Conservation (phyloP, 2,113 vertebrate genomes). For the Corydoras sp. region DNA sequence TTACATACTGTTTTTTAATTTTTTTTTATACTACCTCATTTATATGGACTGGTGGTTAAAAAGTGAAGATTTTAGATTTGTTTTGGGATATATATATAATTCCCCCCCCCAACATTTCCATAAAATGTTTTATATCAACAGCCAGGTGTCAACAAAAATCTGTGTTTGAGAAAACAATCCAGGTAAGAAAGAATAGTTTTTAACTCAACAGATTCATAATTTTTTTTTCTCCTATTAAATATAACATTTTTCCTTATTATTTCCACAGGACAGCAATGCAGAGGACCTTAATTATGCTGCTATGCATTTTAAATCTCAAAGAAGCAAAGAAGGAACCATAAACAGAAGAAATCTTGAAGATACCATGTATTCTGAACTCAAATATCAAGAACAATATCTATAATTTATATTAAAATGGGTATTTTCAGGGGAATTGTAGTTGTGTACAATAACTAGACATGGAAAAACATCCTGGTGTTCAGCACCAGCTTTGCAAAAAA, state of each 20-base stretch:
- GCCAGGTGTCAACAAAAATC: not conserved
- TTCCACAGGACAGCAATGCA: not conserved
- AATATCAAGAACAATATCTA: conserved; percentile 44
- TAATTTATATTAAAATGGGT: conserved; percentile 15
- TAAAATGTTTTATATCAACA: not conserved
- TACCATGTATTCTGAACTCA: conserved; percentile 28
- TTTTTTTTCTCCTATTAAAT: too few species aligned
- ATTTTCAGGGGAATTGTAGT: conserved; percentile 9
- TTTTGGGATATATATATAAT: not conserved
- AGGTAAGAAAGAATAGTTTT: too few species aligned
- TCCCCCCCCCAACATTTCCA: too few species aligned
- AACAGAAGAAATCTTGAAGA: not conserved
- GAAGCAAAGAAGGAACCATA: not conserved
- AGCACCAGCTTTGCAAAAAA: too few species aligned
- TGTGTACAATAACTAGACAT: too few species aligned
- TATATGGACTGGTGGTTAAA: too few species aligned
- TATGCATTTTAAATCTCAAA: not conserved
- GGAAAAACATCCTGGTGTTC: not conserved
- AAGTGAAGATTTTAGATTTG: too few species aligned
- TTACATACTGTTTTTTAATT: too few species aligned
- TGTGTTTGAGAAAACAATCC: not conserved
- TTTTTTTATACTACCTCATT: too few species aligned
- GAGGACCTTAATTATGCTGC: conserved; percentile 2
- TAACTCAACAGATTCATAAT: too few species aligned
- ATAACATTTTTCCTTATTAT: not conserved